Evolutionary conservation across 2,888 invertebrate genomes (phyloP), one percentile per base, ranked within the genome.

Genomic region (Sarcophaga carnaria): DNA sequence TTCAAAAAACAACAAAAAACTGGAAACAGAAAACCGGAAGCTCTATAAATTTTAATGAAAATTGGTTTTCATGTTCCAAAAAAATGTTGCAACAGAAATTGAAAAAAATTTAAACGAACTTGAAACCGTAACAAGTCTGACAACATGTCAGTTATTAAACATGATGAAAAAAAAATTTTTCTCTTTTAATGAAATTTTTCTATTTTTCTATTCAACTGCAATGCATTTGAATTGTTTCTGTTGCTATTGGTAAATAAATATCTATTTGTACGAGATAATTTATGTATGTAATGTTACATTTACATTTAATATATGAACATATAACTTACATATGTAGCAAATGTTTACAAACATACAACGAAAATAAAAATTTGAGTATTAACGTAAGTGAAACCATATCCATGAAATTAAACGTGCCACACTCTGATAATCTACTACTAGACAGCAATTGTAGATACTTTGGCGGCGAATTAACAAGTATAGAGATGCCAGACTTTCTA

Each of bases 31-130:
- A 90, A 89, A 89, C 89, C 89, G 90, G 89, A 90, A 90, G 90
- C 91, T 90, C 91, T 91, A 92, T 92, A 92, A 92, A 92, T 92
- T 92, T 91, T 90, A 92, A 92, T 91, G 91, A 87, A 91, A 91
- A 92, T 92, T 90, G 90, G 88, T 91, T 89, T 87, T 83, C 71
- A 62, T 89, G 66, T 90, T 89, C 88, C 89, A 5, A 2, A 37
- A 14, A 17, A 14, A 54, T 54, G 54, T 54, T 17, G 54, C 17
- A 54, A 54, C 54, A 12, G 17, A 54, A 12, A 54, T 54, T 17
- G 17, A 54, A 54, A 54, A 27, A 37, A 37, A 37, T 54, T 37
- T 54, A 5, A 74, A 74, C 66, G 64, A 76, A 81, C 62, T 78
- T 64, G 12, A 66, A 47, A 47, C 63, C 70, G 76, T 83, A 88